Percentiles rank a stretch among this genome's conserved stretches.
Evolutionary conservation across 2,888 invertebrate genomes (phyloP).

Genomic region (Caenorhabditis sp.): DNA sequence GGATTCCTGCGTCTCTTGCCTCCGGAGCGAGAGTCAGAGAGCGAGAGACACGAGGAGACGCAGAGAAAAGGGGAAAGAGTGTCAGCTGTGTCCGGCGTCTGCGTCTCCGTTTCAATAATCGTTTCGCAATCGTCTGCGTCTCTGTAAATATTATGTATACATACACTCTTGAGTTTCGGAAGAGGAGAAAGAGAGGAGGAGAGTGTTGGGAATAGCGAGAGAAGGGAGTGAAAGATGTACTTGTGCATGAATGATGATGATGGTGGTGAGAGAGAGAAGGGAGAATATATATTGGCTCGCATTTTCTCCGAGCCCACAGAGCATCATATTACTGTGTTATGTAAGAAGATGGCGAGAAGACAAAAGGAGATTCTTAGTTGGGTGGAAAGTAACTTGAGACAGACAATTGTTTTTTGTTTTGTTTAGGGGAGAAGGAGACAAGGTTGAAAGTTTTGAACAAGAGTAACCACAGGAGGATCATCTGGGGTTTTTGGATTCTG

Average conservation of each 20-base stretch:
- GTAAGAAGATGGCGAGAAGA: background rate
- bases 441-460: too few species aligned
- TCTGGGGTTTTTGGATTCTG: too few species aligned
- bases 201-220: background rate
- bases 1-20: conserved; percentile 6
- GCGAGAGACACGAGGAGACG: background rate
- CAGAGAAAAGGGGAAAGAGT: background rate
- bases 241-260: conserved; percentile 56
- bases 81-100: background rate
- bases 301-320: conserved; percentile 21
- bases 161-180: background rate
- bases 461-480: too few species aligned
- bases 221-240: conserved; percentile 44
- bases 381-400: background rate
- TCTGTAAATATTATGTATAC: background rate
- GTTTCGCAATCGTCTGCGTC: conserved; percentile 5
- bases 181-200: background rate
- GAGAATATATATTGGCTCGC: conserved; percentile 40
- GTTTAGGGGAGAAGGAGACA: too few species aligned
- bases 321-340: conserved; percentile 48
- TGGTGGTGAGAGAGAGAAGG: background rate
- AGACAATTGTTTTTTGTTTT: background rate
- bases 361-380: background rate
- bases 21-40: background rate
- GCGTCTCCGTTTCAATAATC: background rate